These are phyloP conservation scores for Heteromormyrus szaboi DNA, from an alignment of 2,797 vertebrate species.

Conservation along the genomic window DNA sequence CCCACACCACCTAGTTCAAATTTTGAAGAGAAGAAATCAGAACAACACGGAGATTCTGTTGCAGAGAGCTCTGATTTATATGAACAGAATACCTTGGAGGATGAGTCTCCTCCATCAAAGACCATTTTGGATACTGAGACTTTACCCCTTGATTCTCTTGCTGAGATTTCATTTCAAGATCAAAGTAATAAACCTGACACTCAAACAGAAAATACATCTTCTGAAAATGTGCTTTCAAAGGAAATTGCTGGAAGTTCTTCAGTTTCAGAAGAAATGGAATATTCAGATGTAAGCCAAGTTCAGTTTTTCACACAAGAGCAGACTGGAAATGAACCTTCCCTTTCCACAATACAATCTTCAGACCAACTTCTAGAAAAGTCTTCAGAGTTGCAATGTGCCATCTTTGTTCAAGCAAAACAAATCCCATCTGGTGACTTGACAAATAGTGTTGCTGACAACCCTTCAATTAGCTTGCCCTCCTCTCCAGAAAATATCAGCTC, in stretches of 20 bases:
- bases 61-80: conserved; percentile 33
- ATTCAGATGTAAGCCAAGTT: conserved; percentile 23
- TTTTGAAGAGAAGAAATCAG: conserved; percentile 29
- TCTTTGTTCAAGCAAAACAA: not conserved
- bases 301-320: conserved; percentile 28
- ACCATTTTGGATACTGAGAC: not conserved
- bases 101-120: conserved; percentile 46
- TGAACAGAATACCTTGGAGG: conserved; percentile 48
- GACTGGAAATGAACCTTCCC: conserved; percentile 17
- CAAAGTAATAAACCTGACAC: conserved; percentile 26
- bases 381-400: conserved; percentile 38
- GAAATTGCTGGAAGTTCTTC: not conserved
- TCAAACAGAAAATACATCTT: conserved; percentile 22
- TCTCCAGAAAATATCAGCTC: conserved; percentile 36
- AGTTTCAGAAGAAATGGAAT: conserved; percentile 7
- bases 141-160: conserved; percentile 45
- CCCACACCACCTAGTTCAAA: conserved; percentile 22
- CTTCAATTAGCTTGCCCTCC: conserved; percentile 21
- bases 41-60: conserved; percentile 25
- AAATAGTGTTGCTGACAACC: conserved; percentile 33
- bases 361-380: conserved; percentile 40
- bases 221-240: conserved; percentile 14
- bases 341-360: conserved; percentile 22
- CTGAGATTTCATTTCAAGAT: conserved; percentile 50
- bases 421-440: conserved; percentile 21